Evolutionary conservation across 2,113 vertebrate species (phyloP).

Genomic region (Pituophis catenifer): DNA sequence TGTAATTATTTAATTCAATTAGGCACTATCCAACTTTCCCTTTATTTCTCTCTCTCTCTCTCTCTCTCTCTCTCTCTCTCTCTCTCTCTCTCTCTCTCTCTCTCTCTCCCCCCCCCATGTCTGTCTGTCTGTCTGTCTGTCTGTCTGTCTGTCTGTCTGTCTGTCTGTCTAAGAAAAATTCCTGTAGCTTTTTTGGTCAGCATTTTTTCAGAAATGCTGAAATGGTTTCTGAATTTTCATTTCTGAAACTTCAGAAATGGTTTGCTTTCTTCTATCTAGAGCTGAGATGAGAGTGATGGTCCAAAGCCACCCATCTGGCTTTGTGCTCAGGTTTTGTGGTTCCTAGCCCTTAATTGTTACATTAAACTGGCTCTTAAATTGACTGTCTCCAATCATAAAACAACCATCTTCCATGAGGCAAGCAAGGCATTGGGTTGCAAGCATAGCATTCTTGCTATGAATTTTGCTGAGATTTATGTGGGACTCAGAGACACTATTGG

Average conservation of each 20-base stretch:
- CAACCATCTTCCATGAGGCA: background rate
- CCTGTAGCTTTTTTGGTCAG: background rate
- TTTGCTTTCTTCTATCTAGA: background rate
- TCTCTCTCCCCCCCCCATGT: no score
- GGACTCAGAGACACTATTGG: background rate
- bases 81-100: no score
- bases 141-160: no score
- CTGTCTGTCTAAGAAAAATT: background rate
- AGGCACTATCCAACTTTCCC: background rate
- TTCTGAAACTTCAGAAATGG: background rate
- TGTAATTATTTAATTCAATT: background rate
- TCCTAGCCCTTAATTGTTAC: background rate
- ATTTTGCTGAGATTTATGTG: background rate
- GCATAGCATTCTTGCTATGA: background rate
- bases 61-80: no score
- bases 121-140: background rate
- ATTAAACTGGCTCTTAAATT: background rate
- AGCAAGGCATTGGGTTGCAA: background rate
- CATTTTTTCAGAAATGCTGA: background rate
- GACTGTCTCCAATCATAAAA: background rate
- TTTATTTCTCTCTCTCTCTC: background rate
- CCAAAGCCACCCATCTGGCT: background rate
- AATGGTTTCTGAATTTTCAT: no score
- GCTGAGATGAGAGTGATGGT: background rate
- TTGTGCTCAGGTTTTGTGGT: background rate